These are phyloP conservation scores for Apamea monoglypha DNA, from an alignment of 2,888 invertebrate genomes.

Conservation along the genomic window DNA sequence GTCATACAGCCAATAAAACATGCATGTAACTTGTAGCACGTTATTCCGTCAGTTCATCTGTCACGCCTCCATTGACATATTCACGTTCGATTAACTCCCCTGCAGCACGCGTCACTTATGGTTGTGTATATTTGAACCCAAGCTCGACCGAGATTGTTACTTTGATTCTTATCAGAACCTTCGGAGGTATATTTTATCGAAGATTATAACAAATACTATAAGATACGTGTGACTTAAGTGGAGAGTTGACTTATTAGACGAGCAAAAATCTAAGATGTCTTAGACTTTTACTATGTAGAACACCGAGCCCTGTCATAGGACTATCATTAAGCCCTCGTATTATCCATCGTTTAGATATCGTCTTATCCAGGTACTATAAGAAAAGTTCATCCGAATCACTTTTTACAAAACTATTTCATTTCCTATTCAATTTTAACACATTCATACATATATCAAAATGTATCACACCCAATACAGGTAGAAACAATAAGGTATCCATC, in stretches of 20 bases:
- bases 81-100: conserved; percentile 47
- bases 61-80: conserved; percentile 25
- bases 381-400: neutral
- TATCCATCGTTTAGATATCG: too few species aligned
- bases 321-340: neutral
- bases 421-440: neutral
- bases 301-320: neutral
- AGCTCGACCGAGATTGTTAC: conserved; percentile 5
- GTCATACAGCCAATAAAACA: neutral
- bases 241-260: neutral
- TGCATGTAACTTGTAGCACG: neutral
- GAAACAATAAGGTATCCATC: conserved; percentile 22
- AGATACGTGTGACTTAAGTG: too few species aligned
- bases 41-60: conserved; percentile 29
- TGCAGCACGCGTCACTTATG: conserved; percentile 7
- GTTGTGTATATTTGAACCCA: conserved; percentile 8
- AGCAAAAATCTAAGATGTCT: too few species aligned
- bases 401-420: neutral
- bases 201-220: too few species aligned
- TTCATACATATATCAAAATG: neutral
- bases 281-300: neutral
- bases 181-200: neutral
- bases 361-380: neutral
- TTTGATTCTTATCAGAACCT: conserved; percentile 4
- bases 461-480: neutral